Percentiles rank a stretch among this genome's conserved stretches.
phyloP scores from a whole-genome alignment of 37 sponge, comb jelly and placozoan species.

The Amphimedon queenslandica region DNA sequence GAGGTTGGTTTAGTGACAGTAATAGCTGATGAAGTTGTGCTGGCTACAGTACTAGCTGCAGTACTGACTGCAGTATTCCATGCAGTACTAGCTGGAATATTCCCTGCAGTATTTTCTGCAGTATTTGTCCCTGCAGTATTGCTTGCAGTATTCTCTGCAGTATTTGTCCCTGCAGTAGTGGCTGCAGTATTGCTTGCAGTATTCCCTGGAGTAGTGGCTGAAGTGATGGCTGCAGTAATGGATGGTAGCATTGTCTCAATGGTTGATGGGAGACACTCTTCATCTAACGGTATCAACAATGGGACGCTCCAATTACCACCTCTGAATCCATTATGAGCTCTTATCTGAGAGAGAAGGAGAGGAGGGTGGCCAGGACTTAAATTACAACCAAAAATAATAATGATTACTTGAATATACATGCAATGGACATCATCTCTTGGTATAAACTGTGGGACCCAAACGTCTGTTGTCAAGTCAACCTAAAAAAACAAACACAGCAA shows the following conservation, averaged over 20 bases:
- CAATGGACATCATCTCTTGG: not conserved
- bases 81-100: too few species aligned
- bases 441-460: not conserved
- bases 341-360: conserved; percentile 1
- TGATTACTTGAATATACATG: not conserved
- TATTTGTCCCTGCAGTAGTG: too few species aligned
- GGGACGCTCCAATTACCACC: conserved; percentile 18
- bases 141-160: too few species aligned
- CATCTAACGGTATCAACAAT: not conserved
- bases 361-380: not conserved
- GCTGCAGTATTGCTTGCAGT: too few species aligned
- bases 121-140: too few species aligned
- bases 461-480: not conserved
- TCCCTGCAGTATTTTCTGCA: too few species aligned
- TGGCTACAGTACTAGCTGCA: too few species aligned
- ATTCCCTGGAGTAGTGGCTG: not conserved
- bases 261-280: not conserved
- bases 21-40: too few species aligned
- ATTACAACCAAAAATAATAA: not conserved
- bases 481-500: not conserved
- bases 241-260: not conserved
- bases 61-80: too few species aligned
- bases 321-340: conserved; percentile 12
- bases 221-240: not conserved
- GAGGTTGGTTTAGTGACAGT: too few species aligned